Conservation (phyloP, 2,113 vertebrate genomes). For the Eidolon helvum region DNA sequence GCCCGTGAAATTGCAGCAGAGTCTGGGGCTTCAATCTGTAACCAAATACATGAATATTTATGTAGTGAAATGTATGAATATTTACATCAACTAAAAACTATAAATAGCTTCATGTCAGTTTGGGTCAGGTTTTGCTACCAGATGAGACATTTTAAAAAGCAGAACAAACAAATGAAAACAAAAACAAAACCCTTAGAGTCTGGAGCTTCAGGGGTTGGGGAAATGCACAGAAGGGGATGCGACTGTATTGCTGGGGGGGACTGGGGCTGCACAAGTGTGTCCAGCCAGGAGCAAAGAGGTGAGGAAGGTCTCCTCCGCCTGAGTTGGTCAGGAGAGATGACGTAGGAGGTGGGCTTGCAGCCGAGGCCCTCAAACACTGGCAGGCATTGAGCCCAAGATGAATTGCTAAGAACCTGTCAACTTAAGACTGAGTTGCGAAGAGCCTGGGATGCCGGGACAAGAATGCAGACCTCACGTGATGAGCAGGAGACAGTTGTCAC, state of each 20-base stretch:
- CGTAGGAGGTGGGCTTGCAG: neutral
- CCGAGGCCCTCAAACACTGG: neutral
- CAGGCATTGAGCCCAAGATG: neutral
- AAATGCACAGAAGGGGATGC: neutral
- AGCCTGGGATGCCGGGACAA: neutral
- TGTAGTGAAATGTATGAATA: slow-evolving; percentile 46
- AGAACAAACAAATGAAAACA: slow-evolving; percentile 24
- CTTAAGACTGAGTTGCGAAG: neutral
- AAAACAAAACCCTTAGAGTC: neutral
- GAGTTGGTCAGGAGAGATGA: neutral
- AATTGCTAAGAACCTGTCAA: neutral
- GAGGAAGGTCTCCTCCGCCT: neutral
- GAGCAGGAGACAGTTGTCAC: neutral
- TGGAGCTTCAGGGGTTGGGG: neutral
- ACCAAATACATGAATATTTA: slow-evolving; percentile 63
- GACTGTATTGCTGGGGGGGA: neutral
- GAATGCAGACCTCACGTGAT: neutral
- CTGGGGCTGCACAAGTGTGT: neutral
- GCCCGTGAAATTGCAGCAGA: neutral
- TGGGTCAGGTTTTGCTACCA: slow-evolving; percentile 33
- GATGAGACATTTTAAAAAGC: neutral
- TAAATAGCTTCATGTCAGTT: slow-evolving; percentile 41
- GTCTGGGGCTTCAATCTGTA: neutral
- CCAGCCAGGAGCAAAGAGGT: neutral
- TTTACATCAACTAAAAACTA: slow-evolving; percentile 62